Base-by-base conservation (phyloP, 2,888 invertebrate species). In the Noctua fimbriata region DNA sequence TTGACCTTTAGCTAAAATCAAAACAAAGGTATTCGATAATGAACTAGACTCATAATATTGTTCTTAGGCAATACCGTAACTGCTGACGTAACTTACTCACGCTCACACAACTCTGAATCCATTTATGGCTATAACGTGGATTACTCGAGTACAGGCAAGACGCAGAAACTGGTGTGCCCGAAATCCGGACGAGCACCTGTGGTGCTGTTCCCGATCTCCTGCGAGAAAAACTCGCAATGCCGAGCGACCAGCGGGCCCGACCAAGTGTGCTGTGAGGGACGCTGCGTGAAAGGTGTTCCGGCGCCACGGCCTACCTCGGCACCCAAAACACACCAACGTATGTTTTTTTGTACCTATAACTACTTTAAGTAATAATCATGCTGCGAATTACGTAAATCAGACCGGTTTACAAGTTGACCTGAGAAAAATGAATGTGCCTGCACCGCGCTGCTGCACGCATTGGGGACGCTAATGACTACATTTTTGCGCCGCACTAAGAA, bases 271-370 rank as follows among this genome's bases (percentile, higher is more conserved):
- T 97, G 97, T 89, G 94, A 95, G 65, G 96, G 95, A 67, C 97
- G 97, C 88, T 98, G 98, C 90, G 95, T 97, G 69, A 95, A 97
- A 86, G 98, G 98, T 21, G 95, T 97, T 47, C 95, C 97, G 9
- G 97, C 97, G 78, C 98, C 98, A 0, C 95, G 97, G 85, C 96
- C 97, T 28, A 94, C 93, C n/a, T 92, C 94, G 28, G 87, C 91
- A 65, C 94, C 94, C 63, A 90, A 93, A 85, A 89, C 94, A n/a
- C 97, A 97, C 87, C 96, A 96, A 93, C 97, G 97, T 97, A 94
- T 88, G 94, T 82, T 78, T 76, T 66, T 77, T 79, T 75, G 4
- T 76, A 87, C 76, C 63, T 77, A 58, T 67, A 74, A 77, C 79
- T 36, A 65, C 79, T 73, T 67, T 44, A 60, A 52, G 83, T 79